Conservation (phyloP, 2,113 vertebrate species). For the Odobenus rosmarus region DNA sequence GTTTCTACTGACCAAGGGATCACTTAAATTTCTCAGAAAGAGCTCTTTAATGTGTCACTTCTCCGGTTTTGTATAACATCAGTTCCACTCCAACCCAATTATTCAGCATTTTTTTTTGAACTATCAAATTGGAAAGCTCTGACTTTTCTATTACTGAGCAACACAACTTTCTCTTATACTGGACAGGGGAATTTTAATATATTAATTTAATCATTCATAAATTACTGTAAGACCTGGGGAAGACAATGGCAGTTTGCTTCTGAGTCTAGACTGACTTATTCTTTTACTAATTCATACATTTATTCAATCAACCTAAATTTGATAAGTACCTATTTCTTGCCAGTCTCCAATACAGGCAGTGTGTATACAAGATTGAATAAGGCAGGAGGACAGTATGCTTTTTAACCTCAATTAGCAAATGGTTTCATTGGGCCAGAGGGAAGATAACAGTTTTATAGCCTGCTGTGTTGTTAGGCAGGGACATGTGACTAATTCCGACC, state of each 20-base stretch:
- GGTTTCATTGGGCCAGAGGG: not conserved
- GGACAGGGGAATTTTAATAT: not conserved
- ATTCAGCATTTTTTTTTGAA: not conserved
- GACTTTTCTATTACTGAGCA: not conserved
- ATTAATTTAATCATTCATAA: not conserved
- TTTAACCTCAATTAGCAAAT: not conserved
- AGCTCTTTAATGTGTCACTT: constrained; percentile 18
- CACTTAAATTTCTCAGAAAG: constrained; percentile 38
- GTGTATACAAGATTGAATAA: not conserved
- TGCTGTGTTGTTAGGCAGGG: not conserved
- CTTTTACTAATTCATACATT: not conserved
- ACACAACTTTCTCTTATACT: not conserved
- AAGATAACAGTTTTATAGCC: not conserved
- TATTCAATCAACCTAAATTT: not conserved
- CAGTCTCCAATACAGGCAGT: not conserved
- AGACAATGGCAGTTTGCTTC: not conserved
- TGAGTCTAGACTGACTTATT: not conserved
- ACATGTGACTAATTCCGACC: not conserved
- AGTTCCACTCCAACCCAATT: constrained; percentile 12
- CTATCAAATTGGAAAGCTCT: not conserved
- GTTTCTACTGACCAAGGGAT: constrained; percentile 47
- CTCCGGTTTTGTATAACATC: not conserved
- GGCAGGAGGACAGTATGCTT: not conserved
- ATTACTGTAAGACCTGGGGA: not conserved
- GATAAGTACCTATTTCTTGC: not conserved